Conservation (phyloP, 2,888 invertebrate genomes). For the Pachydiplax longipennis region DNA sequence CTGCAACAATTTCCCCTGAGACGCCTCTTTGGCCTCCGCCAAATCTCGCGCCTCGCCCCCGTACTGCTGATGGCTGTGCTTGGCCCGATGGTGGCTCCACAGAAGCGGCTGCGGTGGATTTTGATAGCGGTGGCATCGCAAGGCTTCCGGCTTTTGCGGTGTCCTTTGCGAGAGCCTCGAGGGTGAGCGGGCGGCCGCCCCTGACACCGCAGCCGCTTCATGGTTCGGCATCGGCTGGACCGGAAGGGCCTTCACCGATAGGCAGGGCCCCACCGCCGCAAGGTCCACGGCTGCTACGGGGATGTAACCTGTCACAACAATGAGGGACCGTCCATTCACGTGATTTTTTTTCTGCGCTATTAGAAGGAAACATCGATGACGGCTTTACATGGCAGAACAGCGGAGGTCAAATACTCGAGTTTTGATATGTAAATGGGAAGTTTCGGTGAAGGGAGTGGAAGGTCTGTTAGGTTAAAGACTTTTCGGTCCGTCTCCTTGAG, state of each 20-base stretch:
- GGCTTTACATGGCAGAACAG: background rate
- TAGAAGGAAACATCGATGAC: background rate
- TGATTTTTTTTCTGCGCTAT: background rate
- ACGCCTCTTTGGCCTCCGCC: background rate
- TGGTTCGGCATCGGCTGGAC: background rate
- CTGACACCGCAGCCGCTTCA: background rate
- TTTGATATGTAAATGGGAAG: background rate
- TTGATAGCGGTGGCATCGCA: slow-evolving; percentile 15
- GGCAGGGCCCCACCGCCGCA: background rate
- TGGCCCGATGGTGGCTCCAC: slow-evolving; percentile 30
- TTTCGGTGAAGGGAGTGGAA: background rate
- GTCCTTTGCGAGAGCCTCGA: background rate
- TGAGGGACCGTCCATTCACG: background rate
- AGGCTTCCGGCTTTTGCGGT: background rate
- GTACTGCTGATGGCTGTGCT: slow-evolving; percentile 21
- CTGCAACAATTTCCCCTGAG: background rate
- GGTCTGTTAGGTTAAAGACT: background rate
- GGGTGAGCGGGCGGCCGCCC: background rate
- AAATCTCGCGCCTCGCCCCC: background rate
- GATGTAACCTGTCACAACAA: background rate
- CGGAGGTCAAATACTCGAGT: background rate
- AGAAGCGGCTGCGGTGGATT: slow-evolving; percentile 27
- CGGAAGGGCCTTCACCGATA: background rate
- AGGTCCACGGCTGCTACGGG: background rate
- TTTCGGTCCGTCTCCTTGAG: background rate